A percentile compares a stretch with the other conserved stretches of the same genome.
phyloP scores from a whole-genome alignment of 2,113 vertebrate species.

The Sinocyclocheilus maitianheensis region DNA sequence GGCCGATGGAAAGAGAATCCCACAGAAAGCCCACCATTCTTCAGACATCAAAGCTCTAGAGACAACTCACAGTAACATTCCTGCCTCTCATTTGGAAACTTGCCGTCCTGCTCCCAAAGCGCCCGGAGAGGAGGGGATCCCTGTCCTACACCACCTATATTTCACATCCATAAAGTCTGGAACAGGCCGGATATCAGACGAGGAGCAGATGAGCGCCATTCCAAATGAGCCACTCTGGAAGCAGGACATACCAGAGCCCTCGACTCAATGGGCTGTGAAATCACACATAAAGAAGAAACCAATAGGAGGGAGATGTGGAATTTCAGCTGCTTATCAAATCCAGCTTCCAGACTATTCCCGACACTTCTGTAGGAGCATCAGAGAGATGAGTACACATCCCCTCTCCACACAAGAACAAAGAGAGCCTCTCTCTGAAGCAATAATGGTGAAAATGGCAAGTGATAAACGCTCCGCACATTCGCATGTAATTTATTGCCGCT shows the following conservation, averaged over 20 bases:
- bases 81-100: constrained; percentile 60
- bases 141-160: constrained; percentile 28
- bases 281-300: constrained; percentile 56
- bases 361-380: constrained; percentile 22
- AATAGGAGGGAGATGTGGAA: constrained; percentile 61
- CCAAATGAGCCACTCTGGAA: constrained; percentile 49
- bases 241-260: constrained; percentile 61
- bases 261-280: constrained; percentile 63
- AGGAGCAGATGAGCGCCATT: constrained; percentile 36
- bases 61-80: constrained; percentile 70
- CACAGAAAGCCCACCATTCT: constrained; percentile 54
- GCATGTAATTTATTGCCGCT: constrained; percentile 20
- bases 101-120: constrained; percentile 7
- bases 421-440: constrained; percentile 4
- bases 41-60: constrained; percentile 75
- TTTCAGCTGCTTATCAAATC: constrained; percentile 51
- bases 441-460: constrained; percentile 34
- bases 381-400: constrained; percentile 38
- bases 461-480: constrained; percentile 26
- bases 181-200: constrained; percentile 29
- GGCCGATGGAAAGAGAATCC: constrained; percentile 61
- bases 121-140: not conserved
- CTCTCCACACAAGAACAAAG: constrained; percentile 14
- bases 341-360: constrained; percentile 32
- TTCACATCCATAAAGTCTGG: constrained; percentile 46